These are phyloP conservation scores for Micromys minutus DNA, from an alignment of 2,113 vertebrate genomes.

Conservation along the genomic window DNA sequence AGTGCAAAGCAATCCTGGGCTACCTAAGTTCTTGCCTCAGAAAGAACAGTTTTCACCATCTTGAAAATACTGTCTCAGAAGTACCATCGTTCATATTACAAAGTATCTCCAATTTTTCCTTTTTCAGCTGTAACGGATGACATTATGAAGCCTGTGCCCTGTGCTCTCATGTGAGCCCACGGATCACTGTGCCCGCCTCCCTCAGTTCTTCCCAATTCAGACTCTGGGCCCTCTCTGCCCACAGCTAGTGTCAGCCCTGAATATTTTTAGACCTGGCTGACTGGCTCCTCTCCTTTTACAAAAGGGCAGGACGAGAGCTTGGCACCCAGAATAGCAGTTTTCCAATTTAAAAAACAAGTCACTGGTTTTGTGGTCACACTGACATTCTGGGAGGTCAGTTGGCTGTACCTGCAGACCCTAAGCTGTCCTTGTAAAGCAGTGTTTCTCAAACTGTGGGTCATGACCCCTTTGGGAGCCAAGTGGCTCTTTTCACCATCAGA, in stretches of 20 bases:
- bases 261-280: constrained; percentile 58
- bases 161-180: background rate
- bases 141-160: background rate
- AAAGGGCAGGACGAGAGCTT: constrained; percentile 23
- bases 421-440: background rate
- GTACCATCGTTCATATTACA: background rate
- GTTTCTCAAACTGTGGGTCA: background rate
- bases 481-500: background rate
- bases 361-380: background rate
- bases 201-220: background rate
- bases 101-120: background rate
- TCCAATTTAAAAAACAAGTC: constrained; percentile 38
- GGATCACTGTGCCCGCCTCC: background rate
- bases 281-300: constrained; percentile 47
- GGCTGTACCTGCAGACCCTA: background rate
- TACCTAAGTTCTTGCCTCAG: background rate
- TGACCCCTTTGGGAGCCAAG: background rate
- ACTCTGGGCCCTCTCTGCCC: background rate
- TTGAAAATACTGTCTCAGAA: background rate
- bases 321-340: constrained; percentile 55
- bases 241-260: background rate
- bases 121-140: background rate
- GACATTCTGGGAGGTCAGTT: background rate
- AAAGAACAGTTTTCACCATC: background rate
- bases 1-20: background rate